Evolutionary conservation across 1,140 invertebrate genomes (phyloP).

Genomic region (Amphibalanus amphitrite): DNA sequence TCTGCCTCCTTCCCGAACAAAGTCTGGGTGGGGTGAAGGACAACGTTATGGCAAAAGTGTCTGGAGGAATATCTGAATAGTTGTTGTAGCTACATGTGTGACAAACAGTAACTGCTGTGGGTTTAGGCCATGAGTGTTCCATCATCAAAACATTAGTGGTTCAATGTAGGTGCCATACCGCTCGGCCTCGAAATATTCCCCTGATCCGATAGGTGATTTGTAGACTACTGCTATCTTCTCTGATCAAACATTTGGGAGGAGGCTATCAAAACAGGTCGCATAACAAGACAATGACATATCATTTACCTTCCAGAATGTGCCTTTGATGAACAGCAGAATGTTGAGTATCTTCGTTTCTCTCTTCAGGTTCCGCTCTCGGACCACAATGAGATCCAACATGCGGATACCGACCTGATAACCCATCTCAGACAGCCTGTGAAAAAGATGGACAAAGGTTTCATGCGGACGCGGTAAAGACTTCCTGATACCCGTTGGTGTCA

Average conservation of each 20-base stretch:
- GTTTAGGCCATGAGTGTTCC: too few species aligned
- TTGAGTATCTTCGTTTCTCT: constrained; percentile 88
- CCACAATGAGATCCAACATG: constrained; percentile 79
- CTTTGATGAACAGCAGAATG: constrained; percentile 89
- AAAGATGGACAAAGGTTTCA: not conserved
- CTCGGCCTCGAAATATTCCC: too few species aligned
- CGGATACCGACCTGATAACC: constrained; percentile 88
- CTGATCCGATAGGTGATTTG: too few species aligned
- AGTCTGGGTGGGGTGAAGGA: constrained; percentile 37
- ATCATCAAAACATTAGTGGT: too few species aligned
- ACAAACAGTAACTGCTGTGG: too few species aligned
- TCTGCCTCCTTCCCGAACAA: constrained; percentile 96
- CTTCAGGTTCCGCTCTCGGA: constrained; percentile 83
- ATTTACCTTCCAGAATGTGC: constrained; percentile 83
- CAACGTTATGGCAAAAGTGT: not conserved
- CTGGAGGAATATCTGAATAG: constrained; percentile 7
- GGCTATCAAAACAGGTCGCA: too few species aligned
- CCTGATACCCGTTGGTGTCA: too few species aligned
- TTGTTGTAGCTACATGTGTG: not conserved
- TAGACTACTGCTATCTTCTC: too few species aligned
- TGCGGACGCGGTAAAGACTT: too few species aligned
- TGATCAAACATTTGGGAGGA: too few species aligned
- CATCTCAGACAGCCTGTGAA: constrained; percentile 64
- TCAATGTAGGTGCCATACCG: too few species aligned
- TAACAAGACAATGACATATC: too few species aligned